These are phyloP conservation scores for Tubiluchus corallicola DNA, from an alignment of 2,888 invertebrate genomes.

Conservation along the genomic window DNA sequence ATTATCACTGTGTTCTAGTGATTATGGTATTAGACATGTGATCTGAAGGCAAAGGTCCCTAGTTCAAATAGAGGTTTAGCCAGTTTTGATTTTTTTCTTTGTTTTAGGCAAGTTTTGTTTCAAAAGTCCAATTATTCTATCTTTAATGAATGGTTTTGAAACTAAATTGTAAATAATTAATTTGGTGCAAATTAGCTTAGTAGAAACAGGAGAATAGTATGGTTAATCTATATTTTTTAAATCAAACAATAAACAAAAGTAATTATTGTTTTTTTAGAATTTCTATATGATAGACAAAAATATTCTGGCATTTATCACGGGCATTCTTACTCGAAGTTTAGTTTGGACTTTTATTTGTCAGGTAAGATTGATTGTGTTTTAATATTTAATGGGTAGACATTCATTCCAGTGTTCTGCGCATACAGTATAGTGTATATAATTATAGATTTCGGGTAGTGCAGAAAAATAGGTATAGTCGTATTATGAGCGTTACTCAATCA, in stretches of 20 bases:
- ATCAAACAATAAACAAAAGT: neutral
- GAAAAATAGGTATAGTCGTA: too few species aligned
- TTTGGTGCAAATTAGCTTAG: conserved; percentile 4
- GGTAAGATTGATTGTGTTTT: too few species aligned
- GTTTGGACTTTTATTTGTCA: conserved; percentile 38
- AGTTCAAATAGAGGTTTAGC: too few species aligned
- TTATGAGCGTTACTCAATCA: too few species aligned
- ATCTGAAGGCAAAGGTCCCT: too few species aligned
- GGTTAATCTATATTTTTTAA: conserved; percentile 6
- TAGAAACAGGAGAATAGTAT: neutral
- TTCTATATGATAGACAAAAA: conserved; percentile 81
- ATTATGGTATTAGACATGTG: too few species aligned
- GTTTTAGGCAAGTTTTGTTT: conserved; percentile 8
- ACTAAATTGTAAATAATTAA: neutral
- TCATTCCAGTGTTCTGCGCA: too few species aligned
- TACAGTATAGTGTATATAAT: too few species aligned
- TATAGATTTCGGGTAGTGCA: too few species aligned
- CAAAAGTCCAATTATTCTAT: conserved; percentile 11
- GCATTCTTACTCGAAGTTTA: conserved; percentile 58
- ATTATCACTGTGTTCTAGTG: too few species aligned
- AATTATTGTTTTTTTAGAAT: conserved; percentile 47
- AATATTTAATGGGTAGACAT: too few species aligned
- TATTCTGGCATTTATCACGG: conserved; percentile 59
- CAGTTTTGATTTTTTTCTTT: too few species aligned
- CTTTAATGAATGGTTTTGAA: conserved; percentile 6